Conservation (phyloP, 2,113 vertebrate genomes). For the Phylloscopus trochilus region DNA sequence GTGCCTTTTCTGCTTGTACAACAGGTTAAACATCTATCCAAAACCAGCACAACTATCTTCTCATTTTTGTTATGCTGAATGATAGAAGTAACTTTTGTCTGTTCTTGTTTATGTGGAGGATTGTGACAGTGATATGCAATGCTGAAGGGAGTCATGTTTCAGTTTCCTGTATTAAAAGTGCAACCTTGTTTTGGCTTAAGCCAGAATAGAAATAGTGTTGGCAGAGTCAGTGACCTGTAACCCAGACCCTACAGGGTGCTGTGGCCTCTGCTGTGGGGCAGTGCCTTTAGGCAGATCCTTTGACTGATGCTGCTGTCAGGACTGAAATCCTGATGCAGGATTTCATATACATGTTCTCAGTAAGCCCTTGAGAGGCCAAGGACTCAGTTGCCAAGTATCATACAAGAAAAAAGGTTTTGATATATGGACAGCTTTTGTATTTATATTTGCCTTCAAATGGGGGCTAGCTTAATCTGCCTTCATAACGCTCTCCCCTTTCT, state of each 20-base stretch:
- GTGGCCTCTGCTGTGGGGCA: not conserved
- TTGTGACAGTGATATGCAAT: fast-evolving
- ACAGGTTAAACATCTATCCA: not conserved
- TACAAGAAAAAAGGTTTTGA: not conserved
- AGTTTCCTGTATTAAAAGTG: not conserved
- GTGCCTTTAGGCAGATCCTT: not conserved
- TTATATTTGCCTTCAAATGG: not conserved
- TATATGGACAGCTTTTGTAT: not conserved
- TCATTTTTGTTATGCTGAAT: not conserved
- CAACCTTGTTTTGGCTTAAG: not conserved
- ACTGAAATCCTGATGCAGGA: not conserved
- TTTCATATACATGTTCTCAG: not conserved
- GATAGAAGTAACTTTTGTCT: not conserved
- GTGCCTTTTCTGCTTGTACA: not conserved
- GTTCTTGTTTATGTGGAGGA: not conserved
- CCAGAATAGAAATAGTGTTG: not conserved
- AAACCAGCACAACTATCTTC: not conserved
- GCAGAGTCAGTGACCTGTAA: not conserved
- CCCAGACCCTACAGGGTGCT: not conserved
- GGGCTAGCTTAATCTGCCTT: not conserved
- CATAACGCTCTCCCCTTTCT: not conserved
- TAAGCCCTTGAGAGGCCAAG: not conserved
- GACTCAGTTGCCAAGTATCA: not conserved
- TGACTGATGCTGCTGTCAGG: not conserved
- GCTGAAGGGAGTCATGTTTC: not conserved